Base-by-base conservation (phyloP, 2,797 vertebrate genomes). In the Chelmon rostratus region DNA sequence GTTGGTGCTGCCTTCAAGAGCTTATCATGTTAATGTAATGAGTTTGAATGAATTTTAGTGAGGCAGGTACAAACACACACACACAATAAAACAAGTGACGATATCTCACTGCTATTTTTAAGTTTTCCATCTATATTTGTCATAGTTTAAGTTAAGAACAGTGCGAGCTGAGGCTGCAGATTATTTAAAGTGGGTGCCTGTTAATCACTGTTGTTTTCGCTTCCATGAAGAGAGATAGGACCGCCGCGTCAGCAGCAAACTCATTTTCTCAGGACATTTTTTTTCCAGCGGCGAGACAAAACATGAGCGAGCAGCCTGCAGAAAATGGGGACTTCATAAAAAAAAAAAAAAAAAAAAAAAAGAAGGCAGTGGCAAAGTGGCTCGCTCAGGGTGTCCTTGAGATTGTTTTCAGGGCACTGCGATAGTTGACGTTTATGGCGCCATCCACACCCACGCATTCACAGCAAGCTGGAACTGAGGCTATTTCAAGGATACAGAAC, bases 381-480 rank as follows among this genome's bases (percentile, higher is more conserved):
- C 5, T 61, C 59, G 66, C 53, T 63, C 19, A 9, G 47, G 33
- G 52, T 50, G 86, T 78, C 88, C 86, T 88, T 88, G 85, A 75
- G 64, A 52, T 52, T 81, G 78, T 86, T 84, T 85, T 70, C 53
- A 38, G 56, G 28, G 3, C 50, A 21, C 28, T 15, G 13, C 12
- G 57, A 46, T 64, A 67, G 50, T 23, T 21, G 12, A 23, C 52
- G 5, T 52, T 75, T 44, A 19, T 8, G 13, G 33, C n/a, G 54
- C 16, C 52, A 63, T 33, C 61, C 54, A 57, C 49, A 19, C 15
- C 4, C 75, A 63, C 72, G 74, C 63, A 57, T 25, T n/a, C 53
- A 78, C 42, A 73, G 42, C 49, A 46, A 12, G 25, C 62, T 63
- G 50, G 15, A 76, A n/a, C 1, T 54, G 23, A 63, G 56, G 23